Base-by-base conservation (phyloP, 35 echinoderm and acorn worm species). In the Nesometra sesokonis region DNA sequence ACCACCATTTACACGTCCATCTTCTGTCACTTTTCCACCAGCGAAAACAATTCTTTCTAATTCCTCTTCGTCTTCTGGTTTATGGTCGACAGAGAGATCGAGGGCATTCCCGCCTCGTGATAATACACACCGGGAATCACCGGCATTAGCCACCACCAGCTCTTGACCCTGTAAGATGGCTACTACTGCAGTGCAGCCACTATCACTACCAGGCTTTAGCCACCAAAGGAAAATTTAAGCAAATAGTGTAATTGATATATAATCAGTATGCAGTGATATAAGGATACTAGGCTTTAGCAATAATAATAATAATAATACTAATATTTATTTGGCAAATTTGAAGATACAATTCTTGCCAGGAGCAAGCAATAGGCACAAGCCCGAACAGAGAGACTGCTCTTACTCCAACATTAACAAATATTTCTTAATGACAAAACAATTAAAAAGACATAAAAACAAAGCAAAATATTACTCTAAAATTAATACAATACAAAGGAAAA, bases 1-100 rank as follows among this genome's bases (percentile, higher is more conserved):
- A 27, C 96, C 96, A 29, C 96, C 96, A 21, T 99, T 99, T 13
- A 99, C 96, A 57, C 96, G 86, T 4, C 96, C 96, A 86, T 99
- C 96, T 27, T 78, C 85, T 0, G 96, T 99, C 4, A 99, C 96
- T 78, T 92, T 99, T 1, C 96, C 96, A 23, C 96, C 96, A 29
- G 96, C 96, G 29, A 76, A 82, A 37, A 92, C 96, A 90, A 99
- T 99, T 67, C 96, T 91, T 23, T 84, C 40, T 23, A 93, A 35
- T 67, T 99, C 96, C 15, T 87, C 32, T 17, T 92, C 84, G 79
- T 99, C 96, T 81, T 99, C 96, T 8, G 96, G 96, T 88, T 99
- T 99, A 82, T 99, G 96, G 76, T 99, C 96, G 34, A 94, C 82
- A 3, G 96, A 99, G 29, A 99, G 87, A 46, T 99, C 92, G 0